Base-by-base conservation (phyloP, 1,140 invertebrate species). In the Drosophila repletoides region DNA sequence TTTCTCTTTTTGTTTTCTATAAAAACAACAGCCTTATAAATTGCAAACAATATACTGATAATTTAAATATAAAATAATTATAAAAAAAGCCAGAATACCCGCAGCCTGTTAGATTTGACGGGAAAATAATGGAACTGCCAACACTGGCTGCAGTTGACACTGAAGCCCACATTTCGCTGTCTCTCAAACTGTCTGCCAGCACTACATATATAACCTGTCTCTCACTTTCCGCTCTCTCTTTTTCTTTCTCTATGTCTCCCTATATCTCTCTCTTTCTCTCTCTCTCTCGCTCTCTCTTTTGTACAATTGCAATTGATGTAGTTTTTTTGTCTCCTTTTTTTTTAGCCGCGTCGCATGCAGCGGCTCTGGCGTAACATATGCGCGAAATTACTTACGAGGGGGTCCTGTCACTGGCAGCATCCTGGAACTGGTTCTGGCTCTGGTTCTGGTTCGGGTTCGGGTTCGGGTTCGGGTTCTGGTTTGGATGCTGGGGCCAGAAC, bases 331-430 rank as follows among this genome's bases (percentile, higher is more conserved):
- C n/a, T 49, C 28, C 5, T 33, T 26, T 24, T 36, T 10, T 21
- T 58, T 26, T 29, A 17, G 38, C 7, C 12, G 34, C 49, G n/a
- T 56, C 38, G 33, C 40, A 43, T 60, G 48, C 33, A 53, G 46
- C 36, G 19, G 15, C 10, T 12, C 21, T 60, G 34, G 38, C 49
- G 74, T 75, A 84, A 84, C 79, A 84, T 84, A 84, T 84, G 79
- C 74, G 71, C 80, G 79, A 86, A 84, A 84, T 84, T 84, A 84
- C 80, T 75, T 84, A 79, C 79, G 66, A 58, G 40, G 52, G 19
- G 64, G n/a, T 43, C 53, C 73, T 79, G 75, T 60, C 80, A 79
- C 14, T 69, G 75, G 51, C 80, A 80, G 73, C 74, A 58, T 71
- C 31, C 31, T 26, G 58, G 31, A 60, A 28, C 55, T 45, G 36